phyloP scores from a whole-genome alignment of 1,140 invertebrate genomes.

The Metopolophium dirhodum region DNA sequence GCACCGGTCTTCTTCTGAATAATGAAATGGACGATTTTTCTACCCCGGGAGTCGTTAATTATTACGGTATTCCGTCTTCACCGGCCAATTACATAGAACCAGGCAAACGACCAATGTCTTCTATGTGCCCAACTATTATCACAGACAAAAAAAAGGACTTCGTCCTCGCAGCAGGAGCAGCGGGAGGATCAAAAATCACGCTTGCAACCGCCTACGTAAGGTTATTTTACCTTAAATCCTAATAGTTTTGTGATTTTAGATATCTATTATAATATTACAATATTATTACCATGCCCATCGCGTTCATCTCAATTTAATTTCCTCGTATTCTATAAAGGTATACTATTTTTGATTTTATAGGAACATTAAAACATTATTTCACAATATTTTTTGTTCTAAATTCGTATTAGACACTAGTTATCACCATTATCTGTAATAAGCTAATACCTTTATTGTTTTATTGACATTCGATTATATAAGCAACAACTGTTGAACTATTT shows the following conservation, averaged over 20 bases:
- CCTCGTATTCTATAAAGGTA: neutral
- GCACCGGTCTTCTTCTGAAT: slow-evolving; percentile 90
- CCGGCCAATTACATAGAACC: slow-evolving; percentile 80
- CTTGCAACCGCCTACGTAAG: slow-evolving; percentile 77
- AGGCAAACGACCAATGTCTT: slow-evolving; percentile 86
- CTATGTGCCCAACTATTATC: slow-evolving; percentile 87
- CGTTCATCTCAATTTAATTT: neutral
- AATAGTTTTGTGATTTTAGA: neutral
- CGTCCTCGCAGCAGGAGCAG: slow-evolving; percentile 78
- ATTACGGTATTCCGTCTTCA: slow-evolving; percentile 80
- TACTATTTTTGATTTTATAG: neutral
- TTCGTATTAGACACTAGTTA: neutral
- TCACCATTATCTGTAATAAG: neutral
- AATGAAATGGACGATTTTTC: slow-evolving; percentile 98
- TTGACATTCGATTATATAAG: neutral
- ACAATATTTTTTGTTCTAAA: neutral
- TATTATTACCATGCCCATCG: no score
- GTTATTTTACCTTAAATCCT: neutral
- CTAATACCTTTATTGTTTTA: neutral
- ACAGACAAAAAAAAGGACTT: slow-evolving; percentile 71
- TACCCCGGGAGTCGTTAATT: slow-evolving; percentile 78
- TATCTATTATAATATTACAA: neutral
- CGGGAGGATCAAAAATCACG: slow-evolving; percentile 90
- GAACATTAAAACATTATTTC: neutral
- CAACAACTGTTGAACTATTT: neutral